Base-by-base conservation (phyloP, 2,888 invertebrate species). In the Parascotia fuliginaria region DNA sequence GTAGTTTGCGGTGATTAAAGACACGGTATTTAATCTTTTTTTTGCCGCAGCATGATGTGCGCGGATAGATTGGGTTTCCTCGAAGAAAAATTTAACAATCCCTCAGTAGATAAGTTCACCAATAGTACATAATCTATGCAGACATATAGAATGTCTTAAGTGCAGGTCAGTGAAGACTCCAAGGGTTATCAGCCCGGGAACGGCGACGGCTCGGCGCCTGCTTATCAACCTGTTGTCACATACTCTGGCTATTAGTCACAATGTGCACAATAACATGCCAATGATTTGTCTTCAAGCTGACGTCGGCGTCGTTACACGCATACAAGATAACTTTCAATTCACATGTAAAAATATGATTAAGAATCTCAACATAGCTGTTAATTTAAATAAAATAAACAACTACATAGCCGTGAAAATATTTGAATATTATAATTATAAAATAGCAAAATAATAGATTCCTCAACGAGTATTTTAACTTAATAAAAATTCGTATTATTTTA, bases 401-500 rank as follows among this genome's bases (percentile, higher is more conserved):
- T 29, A 15, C 12, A 5, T 19, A 16, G 29, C 7, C n/a, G 15
- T 16, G 24, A 12, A 12, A 19, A 37, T 42, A 41, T 24, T 33
- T 13, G 9, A 15, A 27, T 50, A 34, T 13, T 28, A 33, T 15
- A 38, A 47, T 60, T 48, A 48, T 42, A 39, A 22, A 29, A 3
- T 29, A 55, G 16, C 53, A 51, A 53, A 55, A 65, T 55, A 70
- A 69, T 67, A 72, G 60, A 56, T 37, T 44, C 31, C 42, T 60
- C 61, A 70, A 72, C 65, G 55, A 55, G 71, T 77, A 74, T 19
- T 19, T 5, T 75, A 79, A 73, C 70, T 77, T 81, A 83, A 88
- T 87, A 87, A 83, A 84, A 84, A 87, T 83, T 84, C 82, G 68
- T 76, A 79, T 81, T 75, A 76, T 74, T 73, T 80, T 78, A 81